Conservation (phyloP, 2,797 vertebrate genomes). For the Acanthurus tractus region DNA sequence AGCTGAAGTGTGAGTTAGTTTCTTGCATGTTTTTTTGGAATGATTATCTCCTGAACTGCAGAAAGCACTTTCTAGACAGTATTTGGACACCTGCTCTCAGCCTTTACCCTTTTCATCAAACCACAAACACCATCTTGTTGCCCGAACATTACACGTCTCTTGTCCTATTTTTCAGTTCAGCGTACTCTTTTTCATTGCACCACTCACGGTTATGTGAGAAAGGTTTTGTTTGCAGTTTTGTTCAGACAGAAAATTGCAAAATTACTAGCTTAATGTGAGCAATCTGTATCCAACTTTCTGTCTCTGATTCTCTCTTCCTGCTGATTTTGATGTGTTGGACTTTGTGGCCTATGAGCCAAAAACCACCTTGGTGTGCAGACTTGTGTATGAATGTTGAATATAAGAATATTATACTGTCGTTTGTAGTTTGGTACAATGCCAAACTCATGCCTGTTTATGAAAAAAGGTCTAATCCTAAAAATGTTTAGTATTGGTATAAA, state of each 20-base stretch:
- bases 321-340: conserved; percentile 7
- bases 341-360: conserved; percentile 13
- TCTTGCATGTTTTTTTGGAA: neutral
- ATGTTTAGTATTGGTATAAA: neutral
- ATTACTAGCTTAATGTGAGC: conserved; percentile 24
- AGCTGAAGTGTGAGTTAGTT: conserved; percentile 23
- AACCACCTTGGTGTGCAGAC: conserved; percentile 5
- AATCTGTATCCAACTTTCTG: conserved; percentile 27
- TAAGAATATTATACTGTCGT: conserved; percentile 9
- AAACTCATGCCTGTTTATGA: neutral
- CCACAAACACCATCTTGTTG: conserved; percentile 18
- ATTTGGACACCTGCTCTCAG: conserved; percentile 31
- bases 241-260: conserved; percentile 24
- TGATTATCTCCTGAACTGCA: neutral
- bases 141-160: conserved; percentile 11
- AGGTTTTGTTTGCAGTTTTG: conserved; percentile 14
- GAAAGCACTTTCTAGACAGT: conserved; percentile 13
- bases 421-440: neutral
- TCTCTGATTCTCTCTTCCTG: conserved; percentile 7
- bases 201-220: neutral
- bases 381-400: conserved; percentile 14
- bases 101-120: conserved; percentile 32
- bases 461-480: conserved; percentile 3
- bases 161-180: neutral
- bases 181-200: neutral